A percentile compares a stretch with the other conserved stretches of the same genome.
These are phyloP conservation scores for Chrysochloris asiatica DNA, from an alignment of 2,113 vertebrate species.

Conservation along the genomic window DNA sequence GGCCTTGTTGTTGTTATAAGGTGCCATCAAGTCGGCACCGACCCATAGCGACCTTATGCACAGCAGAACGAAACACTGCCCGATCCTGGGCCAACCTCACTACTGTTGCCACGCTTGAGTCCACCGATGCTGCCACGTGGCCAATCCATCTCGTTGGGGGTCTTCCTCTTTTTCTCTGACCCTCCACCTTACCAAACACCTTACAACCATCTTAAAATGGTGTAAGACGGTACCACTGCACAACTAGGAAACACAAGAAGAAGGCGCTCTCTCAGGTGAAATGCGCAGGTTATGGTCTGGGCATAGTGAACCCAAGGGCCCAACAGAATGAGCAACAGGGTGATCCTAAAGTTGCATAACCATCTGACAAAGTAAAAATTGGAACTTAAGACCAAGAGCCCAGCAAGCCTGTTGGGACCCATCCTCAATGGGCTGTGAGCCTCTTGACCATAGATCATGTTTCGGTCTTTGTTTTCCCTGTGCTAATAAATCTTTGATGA, in stretches of 20 bases:
- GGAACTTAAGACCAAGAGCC: neutral
- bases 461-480: neutral
- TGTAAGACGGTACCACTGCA: too few species aligned
- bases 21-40: too few species aligned
- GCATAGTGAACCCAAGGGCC: neutral
- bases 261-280: neutral
- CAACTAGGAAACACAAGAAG: neutral
- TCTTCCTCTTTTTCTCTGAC: too few species aligned
- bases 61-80: too few species aligned
- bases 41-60: too few species aligned
- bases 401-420: neutral
- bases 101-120: too few species aligned
- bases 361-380: neutral
- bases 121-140: too few species aligned
- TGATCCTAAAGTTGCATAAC: neutral
- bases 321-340: fast-evolving
- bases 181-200: too few species aligned
- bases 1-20: too few species aligned
- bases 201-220: neutral
- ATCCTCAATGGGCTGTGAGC: neutral
- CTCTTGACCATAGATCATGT: neutral
- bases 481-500: neutral
- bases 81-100: too few species aligned
- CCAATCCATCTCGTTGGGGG: too few species aligned
- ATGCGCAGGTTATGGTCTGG: neutral